Evolutionary conservation across 2,888 invertebrate species (phyloP).

Genomic region (Theodoxus fluviatilis): DNA sequence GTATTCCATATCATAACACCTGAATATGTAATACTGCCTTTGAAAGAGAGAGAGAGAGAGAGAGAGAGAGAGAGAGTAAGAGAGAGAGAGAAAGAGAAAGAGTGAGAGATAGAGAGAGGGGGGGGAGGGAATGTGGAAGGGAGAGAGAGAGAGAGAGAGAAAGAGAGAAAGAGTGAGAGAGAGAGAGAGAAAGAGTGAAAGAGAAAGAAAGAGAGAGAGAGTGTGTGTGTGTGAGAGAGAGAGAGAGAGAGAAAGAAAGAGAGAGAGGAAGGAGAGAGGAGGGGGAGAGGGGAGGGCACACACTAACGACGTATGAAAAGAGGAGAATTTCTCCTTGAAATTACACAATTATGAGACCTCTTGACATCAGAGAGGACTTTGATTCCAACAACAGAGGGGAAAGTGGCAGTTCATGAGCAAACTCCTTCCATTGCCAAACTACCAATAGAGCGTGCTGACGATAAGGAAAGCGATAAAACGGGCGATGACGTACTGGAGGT

Average conservation of each 20-base stretch:
- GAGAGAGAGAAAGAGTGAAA: not conserved
- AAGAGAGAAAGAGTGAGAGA: not conserved
- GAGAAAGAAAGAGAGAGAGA: no score
- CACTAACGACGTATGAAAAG: not conserved
- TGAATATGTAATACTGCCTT: no score
- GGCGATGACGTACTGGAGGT: conserved; percentile 68
- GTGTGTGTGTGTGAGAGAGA: not conserved
- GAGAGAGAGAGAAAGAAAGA: not conserved
- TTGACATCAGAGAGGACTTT: no score
- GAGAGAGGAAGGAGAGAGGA: not conserved
- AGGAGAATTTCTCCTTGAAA: no score
- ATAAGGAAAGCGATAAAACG: not conserved
- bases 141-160: not conserved
- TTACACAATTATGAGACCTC: no score
- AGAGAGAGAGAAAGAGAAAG: no score
- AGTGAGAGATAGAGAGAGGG: no score
- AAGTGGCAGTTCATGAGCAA: not conserved
- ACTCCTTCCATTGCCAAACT: not conserved
- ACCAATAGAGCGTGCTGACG: not conserved
- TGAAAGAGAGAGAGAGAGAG: no score
- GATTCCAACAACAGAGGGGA: not conserved
- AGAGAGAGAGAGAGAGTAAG: no score
- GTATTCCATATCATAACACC: no score
- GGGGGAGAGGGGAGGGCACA: not conserved
- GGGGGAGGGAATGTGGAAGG: no score